A percentile compares a stretch with the other conserved stretches of the same genome.
These are phyloP conservation scores for Carcina quercana DNA, from an alignment of 2,888 invertebrate species.

Conservation along the genomic window DNA sequence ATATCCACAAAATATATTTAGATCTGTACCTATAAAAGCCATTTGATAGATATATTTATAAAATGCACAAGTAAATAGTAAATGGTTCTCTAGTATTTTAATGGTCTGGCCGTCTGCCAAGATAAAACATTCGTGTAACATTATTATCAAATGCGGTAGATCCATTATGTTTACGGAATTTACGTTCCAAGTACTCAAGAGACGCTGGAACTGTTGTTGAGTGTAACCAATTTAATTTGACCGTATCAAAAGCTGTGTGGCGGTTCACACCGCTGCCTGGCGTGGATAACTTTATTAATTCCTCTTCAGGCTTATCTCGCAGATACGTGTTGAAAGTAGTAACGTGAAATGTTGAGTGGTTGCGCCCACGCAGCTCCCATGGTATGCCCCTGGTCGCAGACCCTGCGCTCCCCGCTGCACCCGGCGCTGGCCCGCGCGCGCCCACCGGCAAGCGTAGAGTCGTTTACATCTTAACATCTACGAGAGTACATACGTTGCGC, in stretches of 20 bases:
- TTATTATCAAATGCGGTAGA: too few relatives aligned
- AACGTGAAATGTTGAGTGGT: slow-evolving; percentile 55
- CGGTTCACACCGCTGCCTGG: slow-evolving; percentile 28
- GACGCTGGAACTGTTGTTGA: not conserved
- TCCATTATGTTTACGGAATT: too few relatives aligned
- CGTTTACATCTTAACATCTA: slow-evolving; percentile 61
- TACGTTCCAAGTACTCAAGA: too few relatives aligned
- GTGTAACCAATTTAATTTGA: slow-evolving; percentile 20
- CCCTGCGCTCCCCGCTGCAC: slow-evolving; percentile 8
- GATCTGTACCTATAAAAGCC: too few relatives aligned
- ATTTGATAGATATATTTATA: too few relatives aligned
- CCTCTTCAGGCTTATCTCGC: slow-evolving; percentile 34
- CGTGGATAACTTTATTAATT: slow-evolving; percentile 50
- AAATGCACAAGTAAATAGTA: too few relatives aligned
- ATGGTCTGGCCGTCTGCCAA: slow-evolving; percentile 8
- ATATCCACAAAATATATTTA: too few relatives aligned
- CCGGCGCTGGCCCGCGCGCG: too few relatives aligned
- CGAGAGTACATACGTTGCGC: slow-evolving; percentile 46
- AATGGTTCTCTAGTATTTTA: not conserved
- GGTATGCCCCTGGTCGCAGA: slow-evolving; percentile 11
- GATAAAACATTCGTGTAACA: too few relatives aligned
- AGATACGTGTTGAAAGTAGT: slow-evolving; percentile 49
- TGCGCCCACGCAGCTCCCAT: slow-evolving; percentile 42
- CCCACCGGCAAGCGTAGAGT: too few relatives aligned
- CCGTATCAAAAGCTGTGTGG: slow-evolving; percentile 23